phyloP scores from a whole-genome alignment of 2,888 invertebrate genomes.

The Pantelozetes paolii region DNA sequence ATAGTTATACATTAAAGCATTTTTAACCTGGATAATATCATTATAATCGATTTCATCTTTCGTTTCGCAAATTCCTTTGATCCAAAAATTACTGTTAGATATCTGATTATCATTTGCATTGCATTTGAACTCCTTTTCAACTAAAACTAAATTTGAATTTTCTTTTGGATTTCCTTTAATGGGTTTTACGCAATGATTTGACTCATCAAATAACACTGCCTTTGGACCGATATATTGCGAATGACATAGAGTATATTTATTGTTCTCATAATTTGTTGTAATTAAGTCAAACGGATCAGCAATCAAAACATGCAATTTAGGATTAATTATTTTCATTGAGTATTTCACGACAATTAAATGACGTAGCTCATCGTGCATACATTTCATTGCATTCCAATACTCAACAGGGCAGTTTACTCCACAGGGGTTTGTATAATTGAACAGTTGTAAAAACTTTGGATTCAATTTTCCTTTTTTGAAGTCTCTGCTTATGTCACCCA shows the following conservation, averaged over 20 bases:
- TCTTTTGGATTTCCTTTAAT: conserved; percentile 10
- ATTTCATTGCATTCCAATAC: background rate
- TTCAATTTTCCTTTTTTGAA: background rate
- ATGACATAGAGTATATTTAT: background rate
- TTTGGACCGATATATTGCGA: background rate
- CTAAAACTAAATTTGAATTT: background rate
- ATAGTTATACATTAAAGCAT: conserved; percentile 25
- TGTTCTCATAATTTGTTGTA: background rate
- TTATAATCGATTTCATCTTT: background rate
- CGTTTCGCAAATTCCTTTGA: background rate
- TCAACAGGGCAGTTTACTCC: background rate
- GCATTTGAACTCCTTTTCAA: background rate
- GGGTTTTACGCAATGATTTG: conserved; percentile 5
- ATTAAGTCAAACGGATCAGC: conserved; percentile 7
- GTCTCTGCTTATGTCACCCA: background rate
- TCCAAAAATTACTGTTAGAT: background rate
- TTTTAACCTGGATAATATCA: conserved; percentile 9
- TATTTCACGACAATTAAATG: background rate
- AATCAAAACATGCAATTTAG: background rate
- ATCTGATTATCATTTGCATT: background rate
- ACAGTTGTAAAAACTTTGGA: background rate
- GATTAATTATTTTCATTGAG: conserved; percentile 10
- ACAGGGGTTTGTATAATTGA: background rate
- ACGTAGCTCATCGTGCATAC: background rate
- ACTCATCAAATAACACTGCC: background rate